Percentiles rank a stretch among this genome's conserved stretches.
phyloP scores from a whole-genome alignment of 2,113 vertebrate species.

The Solenodon paradoxus region DNA sequence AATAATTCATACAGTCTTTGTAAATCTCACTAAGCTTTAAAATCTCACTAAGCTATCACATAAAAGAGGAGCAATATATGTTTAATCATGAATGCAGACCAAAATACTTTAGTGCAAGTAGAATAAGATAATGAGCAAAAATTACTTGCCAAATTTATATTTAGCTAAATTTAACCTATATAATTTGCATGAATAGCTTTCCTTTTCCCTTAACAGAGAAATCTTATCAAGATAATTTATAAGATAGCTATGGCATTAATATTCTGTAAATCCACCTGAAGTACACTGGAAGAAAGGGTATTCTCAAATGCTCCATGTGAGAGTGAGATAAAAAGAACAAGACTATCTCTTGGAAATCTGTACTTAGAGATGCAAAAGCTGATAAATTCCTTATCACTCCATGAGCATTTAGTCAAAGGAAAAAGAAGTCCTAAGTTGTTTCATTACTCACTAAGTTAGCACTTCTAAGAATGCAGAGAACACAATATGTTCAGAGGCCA shows the following conservation, averaged over 20 bases:
- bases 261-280: not conserved
- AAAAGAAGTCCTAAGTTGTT: not conserved
- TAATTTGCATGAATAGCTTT: not conserved
- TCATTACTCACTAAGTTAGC: not conserved
- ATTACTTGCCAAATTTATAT: not conserved
- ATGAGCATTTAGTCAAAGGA: not conserved
- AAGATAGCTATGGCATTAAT: not conserved
- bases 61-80: not conserved
- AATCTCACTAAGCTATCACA: not conserved
- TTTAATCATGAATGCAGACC: not conserved
- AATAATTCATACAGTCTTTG: not conserved
- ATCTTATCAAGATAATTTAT: not conserved
- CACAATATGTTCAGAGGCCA: not conserved
- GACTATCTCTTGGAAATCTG: not conserved
- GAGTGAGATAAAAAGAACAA: not conserved
- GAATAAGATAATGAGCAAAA: not conserved
- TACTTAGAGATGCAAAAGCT: not conserved
- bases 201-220: not conserved
- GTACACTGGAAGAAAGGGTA: not conserved
- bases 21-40: not conserved
- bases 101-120: not conserved
- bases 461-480: slow-evolving; percentile 50
- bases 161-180: not conserved
- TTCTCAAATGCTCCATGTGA: not conserved
- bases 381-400: not conserved